These are phyloP conservation scores for Chloroceryle amazona DNA, from an alignment of 2,797 vertebrate genomes.

Conservation along the genomic window DNA sequence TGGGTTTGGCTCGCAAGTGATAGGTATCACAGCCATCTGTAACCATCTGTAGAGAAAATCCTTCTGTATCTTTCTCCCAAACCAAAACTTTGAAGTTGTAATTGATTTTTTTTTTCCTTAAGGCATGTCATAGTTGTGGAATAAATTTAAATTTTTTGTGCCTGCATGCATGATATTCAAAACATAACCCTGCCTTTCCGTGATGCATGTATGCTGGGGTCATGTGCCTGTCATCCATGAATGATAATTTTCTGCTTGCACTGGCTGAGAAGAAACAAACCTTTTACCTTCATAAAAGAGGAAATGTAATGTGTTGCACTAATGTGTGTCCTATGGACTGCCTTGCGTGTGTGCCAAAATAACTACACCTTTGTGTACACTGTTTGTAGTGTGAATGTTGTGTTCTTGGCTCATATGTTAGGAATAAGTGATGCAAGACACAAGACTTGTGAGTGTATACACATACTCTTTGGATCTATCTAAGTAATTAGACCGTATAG, in stretches of 20 bases:
- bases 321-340: not conserved
- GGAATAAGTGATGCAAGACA: not conserved
- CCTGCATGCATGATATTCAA: slow-evolving; percentile 14
- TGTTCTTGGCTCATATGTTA: not conserved
- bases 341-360: not conserved
- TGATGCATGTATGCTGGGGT: not conserved
- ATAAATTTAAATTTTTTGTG: not conserved
- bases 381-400: not conserved
- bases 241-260: not conserved
- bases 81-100: not conserved
- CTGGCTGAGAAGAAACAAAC: not conserved
- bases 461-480: not conserved
- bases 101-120: not conserved
- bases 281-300: not conserved
- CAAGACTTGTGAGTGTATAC: not conserved
- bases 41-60: not conserved
- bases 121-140: slow-evolving; percentile 7
- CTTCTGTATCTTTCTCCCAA: not conserved
- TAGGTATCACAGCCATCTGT: not conserved
- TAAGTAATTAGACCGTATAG: not conserved
- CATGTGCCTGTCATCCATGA: not conserved
- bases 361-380: not conserved
- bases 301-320: not conserved
- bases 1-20: not conserved
- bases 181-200: slow-evolving; percentile 25